Percentiles rank a stretch among this genome's conserved stretches.
Conservation (phyloP, 2,113 vertebrate genomes). For the Canis aureus region DNA sequence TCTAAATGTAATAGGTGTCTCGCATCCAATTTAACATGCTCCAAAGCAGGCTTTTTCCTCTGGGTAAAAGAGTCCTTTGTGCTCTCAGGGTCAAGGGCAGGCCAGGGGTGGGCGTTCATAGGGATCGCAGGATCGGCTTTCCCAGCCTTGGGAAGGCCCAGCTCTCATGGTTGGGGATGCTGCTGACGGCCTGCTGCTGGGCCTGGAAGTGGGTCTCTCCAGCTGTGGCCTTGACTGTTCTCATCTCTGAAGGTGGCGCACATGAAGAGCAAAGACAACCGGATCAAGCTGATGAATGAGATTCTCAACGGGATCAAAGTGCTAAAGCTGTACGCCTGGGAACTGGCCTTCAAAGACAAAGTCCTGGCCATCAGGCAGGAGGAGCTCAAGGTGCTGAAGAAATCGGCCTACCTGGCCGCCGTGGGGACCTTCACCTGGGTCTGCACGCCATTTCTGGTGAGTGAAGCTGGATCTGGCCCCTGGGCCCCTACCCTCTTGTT, state of each 20-base stretch:
- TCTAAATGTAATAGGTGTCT: neutral
- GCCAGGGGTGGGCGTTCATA: neutral
- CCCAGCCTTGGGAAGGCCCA: accelerated
- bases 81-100: neutral
- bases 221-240: accelerated
- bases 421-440: slow-evolving; percentile 98
- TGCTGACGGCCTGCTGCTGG: accelerated
- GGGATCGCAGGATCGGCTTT: accelerated
- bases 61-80: neutral
- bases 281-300: slow-evolving; percentile 99
- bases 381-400: slow-evolving; percentile 96
- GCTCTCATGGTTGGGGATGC: accelerated
- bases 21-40: accelerated
- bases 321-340: slow-evolving; percentile 98
- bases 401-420: slow-evolving; percentile 94
- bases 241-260: slow-evolving; percentile 92
- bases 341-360: slow-evolving; percentile 96
- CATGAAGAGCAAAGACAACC: slow-evolving; percentile 98
- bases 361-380: slow-evolving; percentile 94
- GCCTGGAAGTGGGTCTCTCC: accelerated
- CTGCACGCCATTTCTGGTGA: slow-evolving; percentile 98
- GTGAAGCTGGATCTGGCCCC: slow-evolving; percentile 71
- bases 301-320: slow-evolving; percentile 98
- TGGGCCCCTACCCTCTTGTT: accelerated
- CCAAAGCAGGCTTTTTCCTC: neutral